Evolutionary conservation across 2,888 invertebrate species (phyloP).

Genomic region (Ectobius pallidus): DNA sequence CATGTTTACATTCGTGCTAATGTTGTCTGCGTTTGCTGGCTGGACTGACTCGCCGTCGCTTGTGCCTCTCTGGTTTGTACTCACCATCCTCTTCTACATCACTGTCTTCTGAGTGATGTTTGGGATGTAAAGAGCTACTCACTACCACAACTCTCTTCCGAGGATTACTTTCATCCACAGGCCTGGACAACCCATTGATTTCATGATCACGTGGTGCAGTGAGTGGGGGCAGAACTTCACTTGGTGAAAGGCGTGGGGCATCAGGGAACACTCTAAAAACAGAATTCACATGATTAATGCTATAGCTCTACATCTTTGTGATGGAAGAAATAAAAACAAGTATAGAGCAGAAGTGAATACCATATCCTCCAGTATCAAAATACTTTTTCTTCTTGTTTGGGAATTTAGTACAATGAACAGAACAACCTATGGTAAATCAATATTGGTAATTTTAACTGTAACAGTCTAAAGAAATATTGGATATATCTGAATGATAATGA

Average conservation of each 20-base stretch:
- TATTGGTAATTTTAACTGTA: too few relatives aligned
- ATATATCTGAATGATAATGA: too few relatives aligned
- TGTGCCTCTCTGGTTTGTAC: neutral
- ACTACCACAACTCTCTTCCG: constrained; percentile 35
- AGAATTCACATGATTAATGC: neutral
- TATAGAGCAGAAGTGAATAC: too few relatives aligned
- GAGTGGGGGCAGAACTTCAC: constrained; percentile 38
- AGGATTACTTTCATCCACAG: neutral
- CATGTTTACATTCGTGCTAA: neutral
- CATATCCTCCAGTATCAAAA: too few relatives aligned
- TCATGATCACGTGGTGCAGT: constrained; percentile 31
- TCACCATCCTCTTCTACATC: constrained; percentile 24
- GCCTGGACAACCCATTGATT: constrained; percentile 39
- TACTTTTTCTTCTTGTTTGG: too few relatives aligned
- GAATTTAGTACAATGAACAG: too few relatives aligned
- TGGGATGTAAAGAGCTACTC: constrained; percentile 34
- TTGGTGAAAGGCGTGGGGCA: constrained; percentile 48
- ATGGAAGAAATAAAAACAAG: too few relatives aligned
- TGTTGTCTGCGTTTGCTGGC: constrained; percentile 19
- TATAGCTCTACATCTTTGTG: neutral
- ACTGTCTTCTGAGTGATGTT: constrained; percentile 28
- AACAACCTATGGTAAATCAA: too few relatives aligned
- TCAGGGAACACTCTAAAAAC: constrained; percentile 48
- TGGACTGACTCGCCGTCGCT: constrained; percentile 16
- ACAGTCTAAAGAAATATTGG: too few relatives aligned